These are phyloP conservation scores for Smutsia temminckii DNA, from an alignment of 2,797 vertebrate genomes.

Conservation along the genomic window DNA sequence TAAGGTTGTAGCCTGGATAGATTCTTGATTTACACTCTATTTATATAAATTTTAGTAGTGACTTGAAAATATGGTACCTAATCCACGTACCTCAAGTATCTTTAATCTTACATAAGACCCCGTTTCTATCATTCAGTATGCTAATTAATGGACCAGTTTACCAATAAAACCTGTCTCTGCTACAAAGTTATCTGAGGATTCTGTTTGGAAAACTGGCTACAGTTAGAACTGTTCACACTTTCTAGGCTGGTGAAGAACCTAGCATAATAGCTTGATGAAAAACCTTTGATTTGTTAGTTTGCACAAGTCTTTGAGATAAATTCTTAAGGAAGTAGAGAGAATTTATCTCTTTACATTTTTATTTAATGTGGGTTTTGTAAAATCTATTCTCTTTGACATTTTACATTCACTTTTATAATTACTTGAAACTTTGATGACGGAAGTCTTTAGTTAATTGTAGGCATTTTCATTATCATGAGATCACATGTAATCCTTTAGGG, in stretches of 20 bases:
- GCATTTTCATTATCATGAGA: constrained; percentile 20
- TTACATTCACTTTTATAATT: constrained; percentile 27
- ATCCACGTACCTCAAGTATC: neutral
- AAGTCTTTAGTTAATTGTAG: neutral
- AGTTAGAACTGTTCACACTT: neutral
- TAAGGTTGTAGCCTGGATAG: neutral
- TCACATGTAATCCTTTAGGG: neutral
- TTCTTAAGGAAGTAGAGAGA: neutral
- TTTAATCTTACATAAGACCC: neutral
- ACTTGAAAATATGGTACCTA: neutral
- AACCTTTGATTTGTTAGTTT: neutral
- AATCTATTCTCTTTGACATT: neutral
- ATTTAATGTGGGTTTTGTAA: constrained; percentile 17
- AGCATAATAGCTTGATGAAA: neutral
- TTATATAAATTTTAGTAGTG: neutral
- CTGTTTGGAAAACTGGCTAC: neutral
- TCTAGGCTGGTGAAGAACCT: neutral
- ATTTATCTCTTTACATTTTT: neutral
- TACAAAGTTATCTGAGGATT: neutral
- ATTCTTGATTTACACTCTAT: neutral
- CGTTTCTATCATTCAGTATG: neutral
- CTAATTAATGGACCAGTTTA: neutral
- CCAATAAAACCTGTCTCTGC: neutral
- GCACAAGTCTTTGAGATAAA: neutral
- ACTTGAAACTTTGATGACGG: constrained; percentile 5